A percentile compares a stretch with the other conserved stretches of the same genome.
phyloP scores from a whole-genome alignment of 2,888 invertebrate species.

The Tryphoninae sp. region DNA sequence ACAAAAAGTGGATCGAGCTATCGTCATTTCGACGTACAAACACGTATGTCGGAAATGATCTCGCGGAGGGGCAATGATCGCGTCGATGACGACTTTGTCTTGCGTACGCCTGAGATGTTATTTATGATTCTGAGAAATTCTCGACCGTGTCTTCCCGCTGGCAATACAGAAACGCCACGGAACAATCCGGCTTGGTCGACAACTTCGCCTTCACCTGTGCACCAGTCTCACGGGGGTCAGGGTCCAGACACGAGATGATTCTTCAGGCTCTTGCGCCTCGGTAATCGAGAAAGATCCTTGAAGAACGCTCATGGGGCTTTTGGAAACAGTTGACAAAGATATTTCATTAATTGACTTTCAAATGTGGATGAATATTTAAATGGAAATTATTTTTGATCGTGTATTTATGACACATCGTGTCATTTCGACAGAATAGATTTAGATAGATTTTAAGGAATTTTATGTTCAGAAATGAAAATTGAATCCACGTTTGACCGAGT shows the following conservation, averaged over 20 bases:
- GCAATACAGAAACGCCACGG: constrained; percentile 41
- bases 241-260: constrained; percentile 58
- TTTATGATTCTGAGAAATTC: constrained; percentile 68
- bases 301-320: constrained; percentile 13
- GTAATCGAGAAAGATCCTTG: constrained; percentile 30
- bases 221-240: constrained; percentile 44
- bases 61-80: constrained; percentile 55
- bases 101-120: constrained; percentile 55
- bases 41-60: constrained; percentile 45
- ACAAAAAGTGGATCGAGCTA: constrained; percentile 47
- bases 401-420: no score
- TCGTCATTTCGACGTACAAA: constrained; percentile 16
- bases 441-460: no score
- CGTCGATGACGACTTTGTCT: constrained; percentile 46
- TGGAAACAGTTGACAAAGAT: background rate
- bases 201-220: constrained; percentile 46
- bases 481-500: no score
- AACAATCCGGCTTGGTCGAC: constrained; percentile 4
- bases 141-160: constrained; percentile 32
- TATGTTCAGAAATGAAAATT: no score
- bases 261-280: constrained; percentile 30
- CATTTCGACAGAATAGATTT: no score
- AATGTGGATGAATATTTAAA: background rate
- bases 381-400: background rate
- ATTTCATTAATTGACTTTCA: background rate